Conservation (phyloP, 2,113 vertebrate genomes). For the Leucopsar rothschildi region DNA sequence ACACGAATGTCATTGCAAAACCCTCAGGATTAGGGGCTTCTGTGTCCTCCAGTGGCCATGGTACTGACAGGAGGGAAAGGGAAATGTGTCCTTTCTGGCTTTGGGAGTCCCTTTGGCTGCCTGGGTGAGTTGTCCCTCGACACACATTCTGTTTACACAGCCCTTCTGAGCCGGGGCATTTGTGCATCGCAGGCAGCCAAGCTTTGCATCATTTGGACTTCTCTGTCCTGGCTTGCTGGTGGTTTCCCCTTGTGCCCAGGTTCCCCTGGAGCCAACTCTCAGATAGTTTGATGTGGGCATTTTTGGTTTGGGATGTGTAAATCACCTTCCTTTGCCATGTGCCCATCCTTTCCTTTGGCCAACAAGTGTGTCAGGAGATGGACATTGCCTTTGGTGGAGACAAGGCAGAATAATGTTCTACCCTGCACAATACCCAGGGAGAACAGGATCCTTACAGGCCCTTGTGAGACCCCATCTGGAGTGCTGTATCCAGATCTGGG, state of each 20-base stretch:
- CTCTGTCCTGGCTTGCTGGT: not conserved
- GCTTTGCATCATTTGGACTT: not conserved
- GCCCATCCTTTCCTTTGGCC: not conserved
- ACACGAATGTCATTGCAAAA: not conserved
- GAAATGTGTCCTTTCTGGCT: not conserved
- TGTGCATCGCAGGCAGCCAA: not conserved
- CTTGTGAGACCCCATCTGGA: not conserved
- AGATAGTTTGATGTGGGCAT: not conserved
- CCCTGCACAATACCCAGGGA: not conserved
- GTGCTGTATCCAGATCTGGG: not conserved
- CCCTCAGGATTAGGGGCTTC: not conserved
- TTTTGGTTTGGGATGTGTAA: not conserved
- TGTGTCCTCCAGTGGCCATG: not conserved
- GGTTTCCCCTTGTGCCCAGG: not conserved
- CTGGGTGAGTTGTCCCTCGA: not conserved
- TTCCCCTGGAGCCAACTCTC: rapidly evolving
- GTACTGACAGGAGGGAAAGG: not conserved
- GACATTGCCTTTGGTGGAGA: not conserved
- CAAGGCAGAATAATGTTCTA: not conserved
- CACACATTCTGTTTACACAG: not conserved
- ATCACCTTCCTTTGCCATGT: not conserved
- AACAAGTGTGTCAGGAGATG: not conserved
- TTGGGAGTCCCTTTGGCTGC: not conserved
- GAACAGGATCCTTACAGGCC: not conserved
- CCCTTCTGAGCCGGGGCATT: rapidly evolving